Percentiles rank a stretch among this genome's conserved stretches.
phyloP scores from a whole-genome alignment of 2,797 vertebrate genomes.

The Sparidentex hasta region DNA sequence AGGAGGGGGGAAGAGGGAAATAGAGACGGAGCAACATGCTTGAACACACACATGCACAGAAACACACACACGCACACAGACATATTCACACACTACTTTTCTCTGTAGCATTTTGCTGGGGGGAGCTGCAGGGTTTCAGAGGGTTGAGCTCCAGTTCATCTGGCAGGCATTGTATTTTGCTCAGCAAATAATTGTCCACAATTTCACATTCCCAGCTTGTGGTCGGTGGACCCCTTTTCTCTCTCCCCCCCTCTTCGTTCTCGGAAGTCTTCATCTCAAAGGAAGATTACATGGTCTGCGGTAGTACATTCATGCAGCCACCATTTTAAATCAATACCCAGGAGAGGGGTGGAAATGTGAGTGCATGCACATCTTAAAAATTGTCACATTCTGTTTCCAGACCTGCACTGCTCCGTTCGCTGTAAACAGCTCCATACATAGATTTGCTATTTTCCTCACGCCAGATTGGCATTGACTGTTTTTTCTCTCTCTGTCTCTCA shows the following conservation, averaged over 20 bases:
- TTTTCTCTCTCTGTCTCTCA: constrained; percentile 23
- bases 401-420: constrained; percentile 59
- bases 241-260: constrained; percentile 72
- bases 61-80: constrained; percentile 33
- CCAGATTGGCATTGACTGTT: constrained; percentile 66
- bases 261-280: constrained; percentile 86
- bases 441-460: constrained; percentile 62
- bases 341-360: constrained; percentile 76
- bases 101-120: constrained; percentile 75
- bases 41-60: constrained; percentile 29
- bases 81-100: constrained; percentile 70
- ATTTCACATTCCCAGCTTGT: constrained; percentile 87
- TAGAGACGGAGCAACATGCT: constrained; percentile 56
- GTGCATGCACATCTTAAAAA: constrained; percentile 76
- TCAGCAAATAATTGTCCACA: constrained; percentile 89
- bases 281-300: constrained; percentile 86
- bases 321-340: constrained; percentile 87
- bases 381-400: constrained; percentile 75
- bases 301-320: constrained; percentile 84
- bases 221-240: constrained; percentile 79
- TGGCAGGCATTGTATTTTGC: constrained; percentile 89
- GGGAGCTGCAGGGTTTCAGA: constrained; percentile 75
- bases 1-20: constrained; percentile 34
- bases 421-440: constrained; percentile 75
- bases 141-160: constrained; percentile 88